These are phyloP conservation scores for Tipula unca DNA, from an alignment of 2,888 invertebrate genomes.

Conservation along the genomic window DNA sequence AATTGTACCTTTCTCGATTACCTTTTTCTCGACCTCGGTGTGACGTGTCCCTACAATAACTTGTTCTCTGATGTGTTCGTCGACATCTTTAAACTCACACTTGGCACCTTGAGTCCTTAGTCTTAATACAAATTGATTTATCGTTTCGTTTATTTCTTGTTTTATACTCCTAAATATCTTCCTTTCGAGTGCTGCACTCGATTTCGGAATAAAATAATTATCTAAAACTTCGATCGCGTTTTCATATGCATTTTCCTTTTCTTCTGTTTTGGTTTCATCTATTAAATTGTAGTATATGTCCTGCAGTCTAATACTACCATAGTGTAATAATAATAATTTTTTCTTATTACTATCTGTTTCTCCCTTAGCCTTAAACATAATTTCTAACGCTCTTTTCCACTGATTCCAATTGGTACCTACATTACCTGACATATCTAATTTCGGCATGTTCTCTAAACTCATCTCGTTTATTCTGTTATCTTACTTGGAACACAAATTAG, in stretches of 20 bases:
- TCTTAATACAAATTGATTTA: conserved; percentile 30
- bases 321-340: neutral
- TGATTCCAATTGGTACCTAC: neutral
- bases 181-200: conserved; percentile 25
- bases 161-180: conserved; percentile 29
- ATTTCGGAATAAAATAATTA: neutral
- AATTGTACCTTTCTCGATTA: neutral
- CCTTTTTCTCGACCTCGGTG: neutral
- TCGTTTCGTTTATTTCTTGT: conserved; percentile 30
- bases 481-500: too few species aligned
- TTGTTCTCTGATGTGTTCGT: neutral
- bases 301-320: neutral
- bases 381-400: neutral
- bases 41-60: neutral
- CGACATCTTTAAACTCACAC: conserved; percentile 15
- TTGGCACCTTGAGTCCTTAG: conserved; percentile 21
- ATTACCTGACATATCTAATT: neutral
- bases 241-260: neutral
- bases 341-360: neutral
- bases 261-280: neutral
- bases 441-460: neutral
- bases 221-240: neutral
- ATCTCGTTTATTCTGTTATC: neutral
- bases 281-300: neutral
- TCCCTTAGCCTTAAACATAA: neutral